Conservation (phyloP, 1,140 invertebrate species). For the Bradysia coprophila region DNA sequence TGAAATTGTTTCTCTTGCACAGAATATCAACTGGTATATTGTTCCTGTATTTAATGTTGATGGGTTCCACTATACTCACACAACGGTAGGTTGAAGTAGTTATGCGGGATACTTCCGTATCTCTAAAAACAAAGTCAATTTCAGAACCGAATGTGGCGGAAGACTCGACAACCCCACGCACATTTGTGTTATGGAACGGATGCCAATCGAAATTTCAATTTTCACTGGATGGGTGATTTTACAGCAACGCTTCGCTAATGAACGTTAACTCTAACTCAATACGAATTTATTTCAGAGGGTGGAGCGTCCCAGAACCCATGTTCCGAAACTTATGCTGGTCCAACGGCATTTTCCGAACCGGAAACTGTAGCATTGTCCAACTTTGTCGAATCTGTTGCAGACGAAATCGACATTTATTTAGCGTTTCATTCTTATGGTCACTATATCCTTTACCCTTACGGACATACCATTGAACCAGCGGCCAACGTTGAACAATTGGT, state of each 20-base stretch:
- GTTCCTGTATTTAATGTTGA: slow-evolving; percentile 56
- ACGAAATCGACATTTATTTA: slow-evolving; percentile 18
- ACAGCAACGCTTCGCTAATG: slow-evolving; percentile 7
- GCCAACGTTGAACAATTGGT: slow-evolving; percentile 42
- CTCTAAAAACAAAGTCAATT: slow-evolving; percentile 3
- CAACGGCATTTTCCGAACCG: slow-evolving; percentile 47
- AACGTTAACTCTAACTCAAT: neutral
- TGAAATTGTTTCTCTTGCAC: slow-evolving; percentile 26
- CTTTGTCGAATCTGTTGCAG: slow-evolving; percentile 7
- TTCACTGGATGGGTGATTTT: slow-evolving; percentile 34
- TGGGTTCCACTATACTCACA: slow-evolving; percentile 54
- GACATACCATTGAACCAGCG: slow-evolving; percentile 33
- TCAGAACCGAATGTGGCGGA: slow-evolving; percentile 53
- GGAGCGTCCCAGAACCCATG: slow-evolving; percentile 48
- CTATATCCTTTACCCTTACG: slow-evolving; percentile 49
- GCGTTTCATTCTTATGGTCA: slow-evolving; percentile 62
- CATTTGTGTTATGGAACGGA: slow-evolving; percentile 41
- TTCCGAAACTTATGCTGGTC: slow-evolving; percentile 46
- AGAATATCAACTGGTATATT: slow-evolving; percentile 47
- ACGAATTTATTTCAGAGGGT: slow-evolving; percentile 15
- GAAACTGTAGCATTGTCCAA: slow-evolving; percentile 36
- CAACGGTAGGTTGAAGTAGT: slow-evolving; percentile 28
- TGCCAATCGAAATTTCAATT: slow-evolving; percentile 55
- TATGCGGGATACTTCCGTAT: neutral
- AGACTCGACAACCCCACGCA: slow-evolving; percentile 33